Conservation (phyloP, 2,113 vertebrate species). For the Hippocampus guttulatus region DNA sequence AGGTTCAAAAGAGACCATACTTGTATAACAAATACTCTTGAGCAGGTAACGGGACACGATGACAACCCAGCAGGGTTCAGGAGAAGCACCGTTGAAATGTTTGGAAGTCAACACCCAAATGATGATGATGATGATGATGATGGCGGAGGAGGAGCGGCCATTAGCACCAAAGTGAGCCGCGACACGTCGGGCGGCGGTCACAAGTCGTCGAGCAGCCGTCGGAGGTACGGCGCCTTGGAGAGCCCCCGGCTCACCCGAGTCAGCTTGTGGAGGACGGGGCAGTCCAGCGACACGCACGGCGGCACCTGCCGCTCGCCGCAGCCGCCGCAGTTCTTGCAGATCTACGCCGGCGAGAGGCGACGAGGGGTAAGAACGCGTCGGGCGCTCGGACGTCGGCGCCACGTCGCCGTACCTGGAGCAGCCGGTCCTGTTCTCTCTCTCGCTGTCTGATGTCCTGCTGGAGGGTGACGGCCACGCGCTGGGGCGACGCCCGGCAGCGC, state of each 20-base stretch:
- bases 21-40: constrained; percentile 38
- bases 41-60: constrained; percentile 29
- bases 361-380: background rate
- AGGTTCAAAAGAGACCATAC: constrained; percentile 33
- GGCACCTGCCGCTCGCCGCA: constrained; percentile 83
- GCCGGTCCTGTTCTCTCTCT: constrained; percentile 86
- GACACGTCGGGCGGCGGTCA: constrained; percentile 56
- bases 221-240: constrained; percentile 89
- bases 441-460: constrained; percentile 84
- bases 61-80: constrained; percentile 40
- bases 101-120: constrained; percentile 35
- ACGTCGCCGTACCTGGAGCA: constrained; percentile 78
- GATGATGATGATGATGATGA: background rate
- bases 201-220: constrained; percentile 94
- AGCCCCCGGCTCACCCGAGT: constrained; percentile 85
- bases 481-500: constrained; percentile 85
- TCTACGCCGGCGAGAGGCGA: constrained; percentile 58
- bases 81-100: constrained; percentile 58
- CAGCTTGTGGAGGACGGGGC: constrained; percentile 91
- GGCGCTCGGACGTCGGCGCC: too few relatives aligned
- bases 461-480: constrained; percentile 85
- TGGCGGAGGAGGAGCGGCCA: background rate
- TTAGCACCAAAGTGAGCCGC: constrained; percentile 58
- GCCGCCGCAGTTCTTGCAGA: constrained; percentile 90
- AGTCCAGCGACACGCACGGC: constrained; percentile 89